Base-by-base conservation (phyloP, 2,797 vertebrate species). In the Molossus alvarezi region DNA sequence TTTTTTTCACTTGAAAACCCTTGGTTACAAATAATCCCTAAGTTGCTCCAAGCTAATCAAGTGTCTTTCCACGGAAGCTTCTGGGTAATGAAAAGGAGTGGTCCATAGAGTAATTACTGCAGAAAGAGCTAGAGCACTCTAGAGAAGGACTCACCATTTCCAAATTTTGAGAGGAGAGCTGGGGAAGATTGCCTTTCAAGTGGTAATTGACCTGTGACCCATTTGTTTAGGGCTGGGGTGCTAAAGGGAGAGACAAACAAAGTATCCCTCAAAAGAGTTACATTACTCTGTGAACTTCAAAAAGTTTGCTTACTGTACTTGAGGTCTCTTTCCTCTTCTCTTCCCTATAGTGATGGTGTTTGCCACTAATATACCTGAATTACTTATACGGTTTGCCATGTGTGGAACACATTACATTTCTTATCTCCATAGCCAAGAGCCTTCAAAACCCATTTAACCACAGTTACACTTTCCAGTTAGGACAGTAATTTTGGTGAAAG, bases 11-110 rank as follows among this genome's bases (percentile, higher is more conserved):
- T 96, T 96, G 41, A 21, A 82, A 81, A 82, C 65, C 51, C 53
- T 87, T 86, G 69, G 51, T 84, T 89, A 95, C 57, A 65, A 73
- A 75, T 51, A n/a, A 89, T 89, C 53, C 33, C 20, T 48, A n/a
- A 89, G 87, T 81, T 83, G 57, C 57, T 51, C 11, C 25, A 83
- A 33, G 67, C 72, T 60, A 53, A 95, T 62, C 53, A 88, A 37
- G 17, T 53, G 10, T 81, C 29, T 89, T 90, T 95, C 45, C 15
- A 20, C 20, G 9, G 25, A 76, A 81, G n/a, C 77, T 92, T 95
- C 73, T 92, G 29, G 85, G 1, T 90, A 92, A 60, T 67, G 41
- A 69, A 79, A 85, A 51, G 2, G 4, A 1, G 1, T 57, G 3
- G 1, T 71, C 37, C 15, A 20, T 37, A 33, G 1, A 33, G 10